Evolutionary conservation across 2,888 invertebrate species (phyloP), one percentile per base, ranked within the genome.

Genomic region (Nesidiocoris tenuis): DNA sequence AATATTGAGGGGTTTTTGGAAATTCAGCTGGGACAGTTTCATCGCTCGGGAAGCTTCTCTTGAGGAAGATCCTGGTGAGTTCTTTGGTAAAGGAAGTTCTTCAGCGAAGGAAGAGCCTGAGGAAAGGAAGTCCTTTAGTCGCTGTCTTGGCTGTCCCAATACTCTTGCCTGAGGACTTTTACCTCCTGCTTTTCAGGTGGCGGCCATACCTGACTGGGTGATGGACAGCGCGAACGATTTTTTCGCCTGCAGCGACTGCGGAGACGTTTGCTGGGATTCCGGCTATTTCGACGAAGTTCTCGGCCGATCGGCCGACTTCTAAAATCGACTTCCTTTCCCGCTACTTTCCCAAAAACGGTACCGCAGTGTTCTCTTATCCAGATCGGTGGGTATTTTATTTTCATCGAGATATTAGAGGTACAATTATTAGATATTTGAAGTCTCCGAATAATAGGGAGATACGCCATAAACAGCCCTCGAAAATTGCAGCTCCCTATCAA

Each of bases 221-320:
- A 61, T 63, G 12, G 7, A 17, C 22, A n/a, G 24, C 1, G 74
- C 63, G 39, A n/a, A 23, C 1, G 39, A 61, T 12, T 74, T 74
- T 55, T 65, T 57, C 12, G 25, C 66, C 25, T 74, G 74, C 25
- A 39, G 57, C 39, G 74, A 74, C 22, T 74, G 74, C n/a, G 74
- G 74, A 3, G 57, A 74, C 19, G 16, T 61, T 16, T 57, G 59
- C 25, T 74, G 74, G 74, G 74, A 74, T 19, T 25, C 56, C 23
- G 66, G 56, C 5, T 65, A 66, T 59, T 74, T 74, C 59, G 74
- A 74, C 65, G 19, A 56, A 21, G 56, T 74, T 21, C 66, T 74
- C 12, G 66, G 65, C n/a, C n/a, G n/a, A n/a, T n/a, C n/a, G n/a
- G n/a, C n/a, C n/a, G n/a, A n/a, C n/a, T n/a, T n/a, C n/a, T n/a